Evolutionary conservation across 2,113 vertebrate genomes (phyloP).

Genomic region (Jacana jacana): DNA sequence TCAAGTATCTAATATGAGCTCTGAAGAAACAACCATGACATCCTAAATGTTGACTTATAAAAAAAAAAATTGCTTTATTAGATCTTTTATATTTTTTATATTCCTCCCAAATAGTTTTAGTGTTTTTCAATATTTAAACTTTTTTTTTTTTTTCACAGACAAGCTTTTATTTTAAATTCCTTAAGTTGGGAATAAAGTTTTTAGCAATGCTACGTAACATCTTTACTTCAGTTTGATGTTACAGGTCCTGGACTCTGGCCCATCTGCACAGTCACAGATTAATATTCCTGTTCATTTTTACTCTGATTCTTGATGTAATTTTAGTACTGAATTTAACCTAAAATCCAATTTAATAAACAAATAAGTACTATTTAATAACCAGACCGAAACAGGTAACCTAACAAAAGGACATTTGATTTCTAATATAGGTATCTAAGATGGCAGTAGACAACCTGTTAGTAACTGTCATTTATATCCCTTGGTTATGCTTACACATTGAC

Average conservation of each 20-base stretch:
- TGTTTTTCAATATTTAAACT: not conserved
- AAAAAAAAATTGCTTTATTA: not conserved
- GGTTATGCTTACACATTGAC: not conserved
- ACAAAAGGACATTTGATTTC: not conserved
- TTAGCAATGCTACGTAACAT: not conserved
- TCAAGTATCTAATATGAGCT: not conserved
- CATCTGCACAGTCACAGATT: not conserved
- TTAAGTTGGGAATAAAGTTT: not conserved
- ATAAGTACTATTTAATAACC: not conserved
- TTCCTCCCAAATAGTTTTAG: not conserved
- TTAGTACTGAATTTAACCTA: not conserved
- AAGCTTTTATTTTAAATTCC: not conserved
- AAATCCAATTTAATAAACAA: not conserved
- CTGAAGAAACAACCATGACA: not conserved
- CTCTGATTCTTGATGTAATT: not conserved
- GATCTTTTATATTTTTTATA: not conserved
- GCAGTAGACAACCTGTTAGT: fast-evolving
- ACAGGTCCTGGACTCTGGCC: not conserved
- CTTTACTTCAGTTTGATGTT: not conserved
- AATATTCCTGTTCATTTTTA: not conserved
- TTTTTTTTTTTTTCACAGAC: not conserved
- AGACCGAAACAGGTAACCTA: not conserved
- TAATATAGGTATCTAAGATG: not conserved
- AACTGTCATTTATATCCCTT: not conserved
- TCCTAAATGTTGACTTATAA: not conserved